A percentile compares a stretch with the other conserved stretches of the same genome.
Evolutionary conservation across 2,797 vertebrate genomes (phyloP).

Genomic region (Sebastes aleutianus): DNA sequence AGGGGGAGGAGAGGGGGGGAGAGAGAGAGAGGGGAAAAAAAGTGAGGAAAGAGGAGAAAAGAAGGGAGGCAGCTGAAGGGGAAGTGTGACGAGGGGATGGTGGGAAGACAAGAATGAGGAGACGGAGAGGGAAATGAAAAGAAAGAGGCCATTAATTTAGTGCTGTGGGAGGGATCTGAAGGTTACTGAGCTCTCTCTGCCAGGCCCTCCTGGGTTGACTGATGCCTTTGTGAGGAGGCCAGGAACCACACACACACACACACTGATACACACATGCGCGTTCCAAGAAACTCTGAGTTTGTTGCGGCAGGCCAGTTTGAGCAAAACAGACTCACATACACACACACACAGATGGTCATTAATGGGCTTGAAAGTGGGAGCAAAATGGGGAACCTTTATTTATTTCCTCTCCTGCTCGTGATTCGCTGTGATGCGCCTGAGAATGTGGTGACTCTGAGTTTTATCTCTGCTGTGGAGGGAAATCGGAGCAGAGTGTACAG

Average conservation of each 20-base stretch:
- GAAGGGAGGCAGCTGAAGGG: constrained; percentile 44
- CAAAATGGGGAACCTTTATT: constrained; percentile 57
- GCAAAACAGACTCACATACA: constrained; percentile 45
- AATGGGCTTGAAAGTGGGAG: constrained; percentile 65
- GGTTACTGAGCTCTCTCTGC: constrained; percentile 77
- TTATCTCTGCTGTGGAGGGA: constrained; percentile 8
- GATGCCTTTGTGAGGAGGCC: constrained; percentile 81
- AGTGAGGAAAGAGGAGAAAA: constrained; percentile 15
- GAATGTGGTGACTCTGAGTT: constrained; percentile 23
- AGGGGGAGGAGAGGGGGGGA: not conserved
- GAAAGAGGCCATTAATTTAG: constrained; percentile 83
- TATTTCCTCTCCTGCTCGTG: constrained; percentile 49
- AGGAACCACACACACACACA: constrained; percentile 67
- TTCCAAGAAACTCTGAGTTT: constrained; percentile 66
- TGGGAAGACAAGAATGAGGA: constrained; percentile 65
- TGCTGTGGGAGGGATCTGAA: constrained; percentile 81
- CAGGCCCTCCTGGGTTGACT: constrained; percentile 82
- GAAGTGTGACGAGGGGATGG: constrained; percentile 62
- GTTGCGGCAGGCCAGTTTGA: constrained; percentile 59
- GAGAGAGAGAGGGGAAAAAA: not conserved
- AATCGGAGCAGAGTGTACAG: not conserved
- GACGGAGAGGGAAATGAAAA: constrained; percentile 71
- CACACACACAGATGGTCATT: constrained; percentile 63
- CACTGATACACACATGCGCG: not conserved
- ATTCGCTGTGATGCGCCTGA: constrained; percentile 48